Evolutionary conservation across 2,113 vertebrate species (phyloP).

Genomic region (Podilymbus podiceps): DNA sequence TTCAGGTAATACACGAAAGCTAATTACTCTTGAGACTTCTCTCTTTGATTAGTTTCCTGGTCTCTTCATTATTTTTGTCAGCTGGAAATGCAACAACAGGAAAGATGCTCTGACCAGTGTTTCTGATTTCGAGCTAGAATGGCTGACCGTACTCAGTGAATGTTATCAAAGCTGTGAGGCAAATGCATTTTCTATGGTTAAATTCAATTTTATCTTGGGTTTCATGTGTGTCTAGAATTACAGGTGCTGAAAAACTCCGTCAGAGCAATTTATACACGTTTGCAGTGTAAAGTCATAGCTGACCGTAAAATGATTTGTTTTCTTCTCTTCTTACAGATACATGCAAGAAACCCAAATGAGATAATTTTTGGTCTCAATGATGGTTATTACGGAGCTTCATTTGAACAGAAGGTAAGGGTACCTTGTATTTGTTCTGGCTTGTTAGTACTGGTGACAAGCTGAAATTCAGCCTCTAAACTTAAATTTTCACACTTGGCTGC

Average conservation of each 20-base stretch:
- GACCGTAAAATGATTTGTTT: background rate
- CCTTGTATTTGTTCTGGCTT: background rate
- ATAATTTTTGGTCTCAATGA: constrained; percentile 98
- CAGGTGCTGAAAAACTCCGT: background rate
- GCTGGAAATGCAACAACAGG: background rate
- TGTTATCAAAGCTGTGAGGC: background rate
- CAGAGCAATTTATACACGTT: background rate
- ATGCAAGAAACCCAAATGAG: constrained; percentile 93
- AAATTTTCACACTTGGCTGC: background rate
- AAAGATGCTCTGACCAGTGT: background rate
- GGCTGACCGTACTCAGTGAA: background rate
- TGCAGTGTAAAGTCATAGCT: background rate
- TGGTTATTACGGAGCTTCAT: constrained; percentile 96
- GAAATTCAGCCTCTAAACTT: background rate
- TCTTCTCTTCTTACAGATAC: constrained; percentile 80
- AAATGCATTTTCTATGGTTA: background rate
- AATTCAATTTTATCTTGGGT: background rate
- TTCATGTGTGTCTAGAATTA: background rate
- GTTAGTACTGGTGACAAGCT: background rate
- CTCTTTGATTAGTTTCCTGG: background rate
- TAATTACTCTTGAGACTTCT: background rate
- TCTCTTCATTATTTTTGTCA: background rate
- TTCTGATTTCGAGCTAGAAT: background rate
- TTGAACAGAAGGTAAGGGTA: constrained; percentile 89
- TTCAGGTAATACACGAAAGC: background rate